Percentiles rank a stretch among this genome's conserved stretches.
These are phyloP conservation scores for Drosophila kikkawai DNA, from an alignment of 1,140 invertebrate genomes.

Conservation along the genomic window DNA sequence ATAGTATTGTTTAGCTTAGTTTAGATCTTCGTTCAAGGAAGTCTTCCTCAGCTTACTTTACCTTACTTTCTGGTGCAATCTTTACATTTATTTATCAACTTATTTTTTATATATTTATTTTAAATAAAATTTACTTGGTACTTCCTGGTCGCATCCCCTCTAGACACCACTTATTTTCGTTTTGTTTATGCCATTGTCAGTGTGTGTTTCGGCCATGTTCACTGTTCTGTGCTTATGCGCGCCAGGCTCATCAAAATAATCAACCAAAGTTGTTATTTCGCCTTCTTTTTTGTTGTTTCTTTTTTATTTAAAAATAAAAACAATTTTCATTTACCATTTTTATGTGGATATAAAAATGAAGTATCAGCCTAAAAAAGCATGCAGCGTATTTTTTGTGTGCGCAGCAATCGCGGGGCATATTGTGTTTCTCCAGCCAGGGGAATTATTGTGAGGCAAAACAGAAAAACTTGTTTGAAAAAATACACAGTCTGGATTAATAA, in stretches of 20 bases:
- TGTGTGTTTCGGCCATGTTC: conserved; percentile 46
- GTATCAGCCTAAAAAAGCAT: conserved; percentile 66
- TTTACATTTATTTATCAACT: neutral
- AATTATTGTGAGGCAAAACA: conserved; percentile 29
- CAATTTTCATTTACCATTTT: conserved; percentile 69
- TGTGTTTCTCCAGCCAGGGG: conserved; percentile 9
- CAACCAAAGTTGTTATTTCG: conserved; percentile 70
- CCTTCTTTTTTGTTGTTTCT: conserved; percentile 21
- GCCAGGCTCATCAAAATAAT: conserved; percentile 76
- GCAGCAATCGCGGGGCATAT: conserved; percentile 19
- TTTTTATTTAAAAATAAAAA: conserved; percentile 65
- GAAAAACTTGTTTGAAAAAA: conserved; percentile 19
- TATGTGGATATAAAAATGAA: conserved; percentile 75
- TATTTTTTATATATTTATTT: neutral
- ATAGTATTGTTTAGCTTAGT: neutral
- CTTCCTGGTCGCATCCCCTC: neutral
- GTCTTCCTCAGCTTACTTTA: neutral
- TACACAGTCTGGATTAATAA: conserved; percentile 24
- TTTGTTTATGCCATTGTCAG: conserved; percentile 13
- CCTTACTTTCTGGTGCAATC: neutral
- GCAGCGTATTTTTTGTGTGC: conserved; percentile 28
- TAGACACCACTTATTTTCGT: neutral
- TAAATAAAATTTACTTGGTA: neutral
- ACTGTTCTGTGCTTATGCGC: conserved; percentile 67
- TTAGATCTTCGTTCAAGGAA: neutral